A percentile compares a stretch with the other conserved stretches of the same genome.
Evolutionary conservation across 2,797 vertebrate species (phyloP).

Genomic region (Eurystomus glaucurus): DNA sequence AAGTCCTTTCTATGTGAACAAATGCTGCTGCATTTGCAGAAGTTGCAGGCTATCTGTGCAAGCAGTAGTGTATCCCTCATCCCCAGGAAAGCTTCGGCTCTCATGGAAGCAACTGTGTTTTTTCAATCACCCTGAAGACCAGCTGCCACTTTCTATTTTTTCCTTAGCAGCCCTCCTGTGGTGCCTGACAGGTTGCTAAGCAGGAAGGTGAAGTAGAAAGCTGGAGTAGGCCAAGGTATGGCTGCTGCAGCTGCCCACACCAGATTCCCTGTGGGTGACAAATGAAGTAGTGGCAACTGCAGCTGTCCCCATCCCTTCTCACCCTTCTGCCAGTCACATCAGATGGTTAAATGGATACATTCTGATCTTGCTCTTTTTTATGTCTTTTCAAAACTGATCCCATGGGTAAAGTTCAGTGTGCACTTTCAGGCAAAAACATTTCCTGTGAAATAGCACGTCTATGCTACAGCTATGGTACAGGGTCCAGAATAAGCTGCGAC

Average conservation of each 20-base stretch:
- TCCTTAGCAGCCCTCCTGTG: not conserved
- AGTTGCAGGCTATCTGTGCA: not conserved
- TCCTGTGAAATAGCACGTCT: not conserved
- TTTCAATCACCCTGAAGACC: not conserved
- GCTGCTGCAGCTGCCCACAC: not conserved
- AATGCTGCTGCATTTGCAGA: not conserved
- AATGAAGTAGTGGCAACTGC: not conserved
- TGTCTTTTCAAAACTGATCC: not conserved
- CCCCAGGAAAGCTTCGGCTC: not conserved
- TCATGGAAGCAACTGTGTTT: not conserved
- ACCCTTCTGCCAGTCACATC: not conserved
- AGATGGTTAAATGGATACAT: not conserved
- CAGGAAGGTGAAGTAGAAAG: not conserved
- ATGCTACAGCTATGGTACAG: not conserved
- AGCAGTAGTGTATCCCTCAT: fast-evolving
- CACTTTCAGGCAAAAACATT: not conserved
- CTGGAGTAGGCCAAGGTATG: not conserved
- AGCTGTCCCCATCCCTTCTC: not conserved
- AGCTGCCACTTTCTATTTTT: not conserved
- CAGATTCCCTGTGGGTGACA: not conserved
- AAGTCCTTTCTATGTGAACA: not conserved
- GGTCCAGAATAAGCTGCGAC: not conserved
- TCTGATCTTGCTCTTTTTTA: not conserved
- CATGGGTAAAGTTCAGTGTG: not conserved
- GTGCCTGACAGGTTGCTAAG: not conserved